phyloP scores from a whole-genome alignment of 2,888 invertebrate genomes.

The Eupithecia exiguata region DNA sequence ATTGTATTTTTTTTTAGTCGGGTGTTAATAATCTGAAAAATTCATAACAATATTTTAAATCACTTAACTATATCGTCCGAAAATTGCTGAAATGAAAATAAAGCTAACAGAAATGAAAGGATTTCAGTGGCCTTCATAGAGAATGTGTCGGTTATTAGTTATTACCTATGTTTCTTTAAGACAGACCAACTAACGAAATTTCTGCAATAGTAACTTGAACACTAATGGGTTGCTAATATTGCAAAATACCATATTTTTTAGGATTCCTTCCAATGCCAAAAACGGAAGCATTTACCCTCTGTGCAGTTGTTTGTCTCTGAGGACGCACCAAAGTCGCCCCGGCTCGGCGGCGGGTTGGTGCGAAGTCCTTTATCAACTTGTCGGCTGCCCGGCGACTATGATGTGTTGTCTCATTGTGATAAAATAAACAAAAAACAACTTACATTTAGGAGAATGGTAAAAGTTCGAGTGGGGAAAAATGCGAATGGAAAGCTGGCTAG shows the following conservation, averaged over 20 bases:
- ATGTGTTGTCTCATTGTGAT: too few relatives aligned
- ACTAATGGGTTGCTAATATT: neutral
- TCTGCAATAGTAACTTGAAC: neutral
- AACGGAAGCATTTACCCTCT: neutral
- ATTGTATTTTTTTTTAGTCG: too few relatives aligned
- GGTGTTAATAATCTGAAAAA: too few relatives aligned
- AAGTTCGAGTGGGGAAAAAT: too few relatives aligned
- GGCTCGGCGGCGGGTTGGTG: neutral
- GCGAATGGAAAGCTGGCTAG: too few relatives aligned
- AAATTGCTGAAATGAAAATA: neutral
- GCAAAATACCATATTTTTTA: neutral
- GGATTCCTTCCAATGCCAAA: neutral
- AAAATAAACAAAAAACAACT: too few relatives aligned
- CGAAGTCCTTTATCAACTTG: neutral
- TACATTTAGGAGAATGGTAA: too few relatives aligned
- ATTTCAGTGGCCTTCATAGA: neutral
- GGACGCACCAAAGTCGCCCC: neutral
- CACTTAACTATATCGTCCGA: too few relatives aligned
- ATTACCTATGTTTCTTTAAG: neutral
- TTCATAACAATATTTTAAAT: too few relatives aligned
- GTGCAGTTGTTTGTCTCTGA: neutral
- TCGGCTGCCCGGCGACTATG: too few relatives aligned
- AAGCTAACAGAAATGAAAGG: neutral
- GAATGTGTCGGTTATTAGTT: neutral
- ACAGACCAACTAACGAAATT: neutral